A percentile compares a stretch with the other conserved stretches of the same genome.
Evolutionary conservation across 2,888 invertebrate genomes (phyloP).

Genomic region (Isoperla grammatica): DNA sequence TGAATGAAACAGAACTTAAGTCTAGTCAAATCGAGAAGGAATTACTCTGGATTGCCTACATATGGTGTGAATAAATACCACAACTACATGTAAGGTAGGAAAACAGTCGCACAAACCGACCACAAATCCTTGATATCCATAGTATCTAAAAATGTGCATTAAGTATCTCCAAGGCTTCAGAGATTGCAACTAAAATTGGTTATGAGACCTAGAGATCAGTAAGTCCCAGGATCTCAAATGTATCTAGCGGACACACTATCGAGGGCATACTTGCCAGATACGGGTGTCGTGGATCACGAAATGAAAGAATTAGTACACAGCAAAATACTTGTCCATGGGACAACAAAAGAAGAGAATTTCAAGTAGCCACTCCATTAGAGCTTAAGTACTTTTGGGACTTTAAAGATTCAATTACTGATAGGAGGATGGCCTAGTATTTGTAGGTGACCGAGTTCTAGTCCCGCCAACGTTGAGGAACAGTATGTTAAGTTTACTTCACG

Average conservation of each 20-base stretch:
- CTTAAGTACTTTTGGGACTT: constrained; percentile 1
- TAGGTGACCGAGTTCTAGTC: constrained; percentile 7
- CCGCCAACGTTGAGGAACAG: not conserved
- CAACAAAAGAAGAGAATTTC: not conserved
- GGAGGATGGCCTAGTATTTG: constrained; percentile 13
- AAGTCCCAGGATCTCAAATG: constrained; percentile 1
- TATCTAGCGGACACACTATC: constrained; percentile 6
- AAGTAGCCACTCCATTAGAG: not conserved
- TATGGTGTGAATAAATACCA: constrained; percentile 8
- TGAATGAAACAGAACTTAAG: not conserved
- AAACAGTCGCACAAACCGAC: not conserved
- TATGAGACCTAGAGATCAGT: not conserved
- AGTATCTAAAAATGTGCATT: constrained; percentile 2
- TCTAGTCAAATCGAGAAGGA: not conserved
- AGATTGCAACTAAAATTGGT: constrained; percentile 5
- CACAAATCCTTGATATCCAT: constrained; percentile 5
- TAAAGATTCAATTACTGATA: constrained; percentile 7
- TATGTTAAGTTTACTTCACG: constrained; percentile 13
- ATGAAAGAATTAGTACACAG: not conserved
- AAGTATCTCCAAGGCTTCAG: constrained; percentile 5
- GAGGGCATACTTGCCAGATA: not conserved
- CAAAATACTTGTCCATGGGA: not conserved
- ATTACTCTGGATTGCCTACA: constrained; percentile 9
- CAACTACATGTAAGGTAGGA: constrained; percentile 9
- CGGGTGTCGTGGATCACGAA: not conserved